Base-by-base conservation (phyloP, 2,797 vertebrate genomes). In the Hozukius guyotensis region DNA sequence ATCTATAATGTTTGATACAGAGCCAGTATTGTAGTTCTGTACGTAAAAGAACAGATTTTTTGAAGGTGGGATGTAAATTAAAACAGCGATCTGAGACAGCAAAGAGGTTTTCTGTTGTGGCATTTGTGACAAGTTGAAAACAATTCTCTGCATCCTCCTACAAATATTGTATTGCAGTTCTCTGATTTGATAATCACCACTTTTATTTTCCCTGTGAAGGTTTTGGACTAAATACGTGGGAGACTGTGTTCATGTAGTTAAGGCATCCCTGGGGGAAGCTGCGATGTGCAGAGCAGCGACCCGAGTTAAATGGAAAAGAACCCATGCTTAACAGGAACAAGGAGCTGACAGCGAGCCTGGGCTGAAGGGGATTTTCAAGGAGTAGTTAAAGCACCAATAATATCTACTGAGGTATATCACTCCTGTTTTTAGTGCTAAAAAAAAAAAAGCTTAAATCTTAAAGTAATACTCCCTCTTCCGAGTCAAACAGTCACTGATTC, bases 241-340 rank as follows among this genome's bases (percentile, higher is more conserved):
- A 59, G 36, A 13, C 18, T 4, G 10, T 34, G 52, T 42, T 72
- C 22, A 5, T 42, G 62, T 68, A 46, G 55, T 49, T 64, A 24
- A 55, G 49, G 59, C 11, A 12, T 78, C 72, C 46, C 75, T 2
- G 4, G 75, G 75, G 73, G 80, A 63, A n/a, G 49, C 57, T 57
- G 62, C 0, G 18, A 42, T 24, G 36, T 74, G 72, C 72, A 62
- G 57, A 60, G 63, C 72, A 34, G 75, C 32, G 69, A 79, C 65
- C 72, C 4, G 46, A 80, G 66, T 16, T 56, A 73, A 86, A 83
- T 32, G 75, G 59, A 22, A 71, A 60, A 42, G 75, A 76, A 75
- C 31, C 64, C 36, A 2, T 52, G 63, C 18, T 68, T 55, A 68
- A 46, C 59, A 27, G 59, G 72, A 81, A 72, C 84, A 62, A 75